phyloP scores from a whole-genome alignment of 2,888 invertebrate species.

The Brachyopa scutellaris region DNA sequence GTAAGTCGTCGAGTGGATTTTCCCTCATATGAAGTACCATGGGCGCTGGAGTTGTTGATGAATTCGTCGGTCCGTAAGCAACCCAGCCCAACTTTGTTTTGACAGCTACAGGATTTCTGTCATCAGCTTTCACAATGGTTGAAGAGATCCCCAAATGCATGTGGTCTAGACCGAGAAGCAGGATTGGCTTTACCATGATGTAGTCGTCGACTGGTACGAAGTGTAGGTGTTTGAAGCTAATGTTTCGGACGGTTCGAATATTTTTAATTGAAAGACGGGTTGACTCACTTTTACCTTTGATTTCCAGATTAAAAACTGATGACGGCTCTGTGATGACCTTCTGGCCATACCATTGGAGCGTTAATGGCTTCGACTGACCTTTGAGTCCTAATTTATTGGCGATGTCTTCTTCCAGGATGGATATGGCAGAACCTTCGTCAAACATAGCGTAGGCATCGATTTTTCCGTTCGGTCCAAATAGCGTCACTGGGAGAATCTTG shows the following conservation, averaged over 20 bases:
- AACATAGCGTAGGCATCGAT: too few species aligned
- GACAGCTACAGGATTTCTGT: background rate
- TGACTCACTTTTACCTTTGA: too few species aligned
- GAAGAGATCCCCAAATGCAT: background rate
- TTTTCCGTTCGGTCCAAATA: too few species aligned
- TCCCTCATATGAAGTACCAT: constrained; percentile 36
- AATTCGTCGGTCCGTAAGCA: constrained; percentile 15
- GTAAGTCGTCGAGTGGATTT: constrained; percentile 12
- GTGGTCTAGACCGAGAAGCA: constrained; percentile 1
- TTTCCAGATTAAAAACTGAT: background rate
- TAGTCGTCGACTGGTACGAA: background rate
- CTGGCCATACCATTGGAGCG: constrained; percentile 70
- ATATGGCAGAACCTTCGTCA: too few species aligned
- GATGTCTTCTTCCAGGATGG: too few species aligned
- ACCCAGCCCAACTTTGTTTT: constrained; percentile 47
- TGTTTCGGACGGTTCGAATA: background rate
- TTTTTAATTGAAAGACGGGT: too few species aligned
- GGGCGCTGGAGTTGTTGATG: background rate
- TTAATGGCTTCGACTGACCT: constrained; percentile 5
- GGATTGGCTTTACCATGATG: background rate
- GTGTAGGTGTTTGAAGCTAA: background rate
- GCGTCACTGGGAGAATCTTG: too few species aligned
- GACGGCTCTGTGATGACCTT: constrained; percentile 33
- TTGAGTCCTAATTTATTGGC: too few species aligned
- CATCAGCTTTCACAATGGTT: background rate